A percentile compares a stretch with the other conserved stretches of the same genome.
These are phyloP conservation scores for Campoletis raptor DNA, from an alignment of 2,888 invertebrate genomes.

Conservation along the genomic window DNA sequence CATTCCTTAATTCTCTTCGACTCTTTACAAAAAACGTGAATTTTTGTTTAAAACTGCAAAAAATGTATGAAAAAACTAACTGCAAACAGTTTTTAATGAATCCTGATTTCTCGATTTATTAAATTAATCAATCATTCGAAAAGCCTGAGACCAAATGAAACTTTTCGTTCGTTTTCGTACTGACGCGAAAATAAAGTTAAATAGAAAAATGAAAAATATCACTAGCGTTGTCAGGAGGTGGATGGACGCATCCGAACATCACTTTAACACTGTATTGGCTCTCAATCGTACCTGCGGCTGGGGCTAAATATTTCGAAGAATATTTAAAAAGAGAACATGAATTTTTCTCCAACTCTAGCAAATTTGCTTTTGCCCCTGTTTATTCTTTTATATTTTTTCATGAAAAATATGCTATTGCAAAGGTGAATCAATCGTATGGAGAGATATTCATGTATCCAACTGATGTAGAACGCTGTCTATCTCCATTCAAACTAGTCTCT, in stretches of 20 bases:
- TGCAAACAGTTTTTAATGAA: too few species aligned
- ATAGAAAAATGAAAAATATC: too few species aligned
- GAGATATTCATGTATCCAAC: conserved; percentile 7
- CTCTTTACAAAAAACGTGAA: too few species aligned
- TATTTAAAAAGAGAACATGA: conserved; percentile 5
- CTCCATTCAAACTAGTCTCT: not conserved
- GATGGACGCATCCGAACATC: not conserved
- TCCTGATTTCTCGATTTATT: too few species aligned
- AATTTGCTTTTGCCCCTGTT: not conserved
- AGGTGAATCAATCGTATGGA: conserved; percentile 22
- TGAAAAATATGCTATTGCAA: not conserved
- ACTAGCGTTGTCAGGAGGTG: too few species aligned
- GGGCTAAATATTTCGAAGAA: not conserved
- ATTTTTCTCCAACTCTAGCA: not conserved
- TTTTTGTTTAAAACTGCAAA: too few species aligned
- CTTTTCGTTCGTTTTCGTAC: too few species aligned
- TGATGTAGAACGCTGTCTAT: conserved; percentile 4
- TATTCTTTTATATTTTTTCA: not conserved
- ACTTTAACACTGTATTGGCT: conserved; percentile 3
- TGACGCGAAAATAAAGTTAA: too few species aligned
- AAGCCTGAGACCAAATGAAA: too few species aligned
- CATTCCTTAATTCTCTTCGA: not conserved
- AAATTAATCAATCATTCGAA: too few species aligned
- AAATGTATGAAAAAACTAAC: too few species aligned
- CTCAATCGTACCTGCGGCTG: not conserved